Conservation (phyloP, 2,797 vertebrate species). For the Cynopterus sphinx region DNA sequence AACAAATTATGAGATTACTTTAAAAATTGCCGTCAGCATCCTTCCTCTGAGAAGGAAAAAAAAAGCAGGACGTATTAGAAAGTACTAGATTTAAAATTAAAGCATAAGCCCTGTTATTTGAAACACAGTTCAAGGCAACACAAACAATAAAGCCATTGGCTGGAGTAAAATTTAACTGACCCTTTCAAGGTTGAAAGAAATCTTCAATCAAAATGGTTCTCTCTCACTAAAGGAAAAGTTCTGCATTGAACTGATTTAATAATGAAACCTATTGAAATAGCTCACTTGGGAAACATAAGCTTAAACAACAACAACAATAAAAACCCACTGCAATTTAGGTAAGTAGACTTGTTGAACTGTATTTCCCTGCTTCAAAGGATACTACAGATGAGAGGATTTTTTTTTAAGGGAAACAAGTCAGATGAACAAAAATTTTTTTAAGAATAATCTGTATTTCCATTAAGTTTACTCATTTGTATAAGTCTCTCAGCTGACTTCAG, state of each 20-base stretch:
- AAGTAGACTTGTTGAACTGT: background rate
- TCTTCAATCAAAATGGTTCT: conserved; percentile 54
- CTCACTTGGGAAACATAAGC: conserved; percentile 25
- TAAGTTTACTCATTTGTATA: background rate
- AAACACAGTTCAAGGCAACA: conserved; percentile 49
- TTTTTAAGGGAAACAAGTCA: background rate
- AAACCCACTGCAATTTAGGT: background rate
- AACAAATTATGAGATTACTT: background rate
- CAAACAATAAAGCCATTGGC: conserved; percentile 53
- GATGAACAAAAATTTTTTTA: background rate
- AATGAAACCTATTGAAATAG: conserved; percentile 43
- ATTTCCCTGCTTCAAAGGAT: conserved; percentile 26
- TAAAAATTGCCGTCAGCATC: background rate
- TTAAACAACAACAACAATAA: conserved; percentile 33
- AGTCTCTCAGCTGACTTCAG: background rate
- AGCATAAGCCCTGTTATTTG: conserved; percentile 25
- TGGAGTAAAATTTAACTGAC: conserved; percentile 59
- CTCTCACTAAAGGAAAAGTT: background rate
- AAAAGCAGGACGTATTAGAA: background rate
- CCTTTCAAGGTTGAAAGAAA: conserved; percentile 55
- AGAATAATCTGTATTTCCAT: background rate
- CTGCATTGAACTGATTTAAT: conserved; percentile 11
- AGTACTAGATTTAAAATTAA: conserved; percentile 19
- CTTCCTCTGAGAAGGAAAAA: background rate
- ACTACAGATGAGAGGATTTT: background rate